Percentiles rank a stretch among this genome's conserved stretches.
These are phyloP conservation scores for Lerema accius DNA, from an alignment of 1,140 invertebrate genomes.

Conservation along the genomic window DNA sequence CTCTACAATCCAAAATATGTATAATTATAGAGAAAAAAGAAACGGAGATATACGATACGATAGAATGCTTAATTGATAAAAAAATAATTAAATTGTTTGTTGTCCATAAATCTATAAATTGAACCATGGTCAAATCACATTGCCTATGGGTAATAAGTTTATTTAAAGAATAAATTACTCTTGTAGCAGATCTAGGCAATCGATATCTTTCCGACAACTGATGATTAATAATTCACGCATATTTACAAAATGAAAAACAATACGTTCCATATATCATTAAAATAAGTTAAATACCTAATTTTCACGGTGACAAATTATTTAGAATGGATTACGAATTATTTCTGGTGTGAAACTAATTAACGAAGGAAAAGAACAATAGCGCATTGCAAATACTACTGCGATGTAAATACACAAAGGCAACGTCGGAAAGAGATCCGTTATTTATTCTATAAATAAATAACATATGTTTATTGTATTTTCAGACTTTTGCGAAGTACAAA, in stretches of 20 bases:
- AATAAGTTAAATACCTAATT: conserved; percentile 5
- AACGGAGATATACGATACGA: no score
- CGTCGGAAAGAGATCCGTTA: background rate
- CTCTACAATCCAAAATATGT: no score
- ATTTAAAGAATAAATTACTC: no score
- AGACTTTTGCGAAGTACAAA: conserved; percentile 5
- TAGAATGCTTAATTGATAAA: no score
- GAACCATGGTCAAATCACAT: no score
- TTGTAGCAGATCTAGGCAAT: background rate
- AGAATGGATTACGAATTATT: conserved; percentile 11
- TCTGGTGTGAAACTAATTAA: conserved; percentile 18
- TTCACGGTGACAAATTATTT: conserved; percentile 8
- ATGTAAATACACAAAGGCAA: background rate
- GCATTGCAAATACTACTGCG: conserved; percentile 14
- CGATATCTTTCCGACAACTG: background rate
- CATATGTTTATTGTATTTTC: conserved; percentile 3
- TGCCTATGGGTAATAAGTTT: no score
- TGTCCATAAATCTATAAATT: no score
- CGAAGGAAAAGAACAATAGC: conserved; percentile 19
- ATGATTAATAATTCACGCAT: background rate
- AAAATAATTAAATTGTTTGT: no score
- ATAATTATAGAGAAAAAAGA: no score
- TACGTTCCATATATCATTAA: background rate
- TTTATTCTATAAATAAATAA: conserved; percentile 7
- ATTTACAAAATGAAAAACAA: background rate